Evolutionary conservation across 2,113 vertebrate genomes (phyloP), one percentile per base, ranked within the genome.

Genomic region (Oplegnathus fasciatus): DNA sequence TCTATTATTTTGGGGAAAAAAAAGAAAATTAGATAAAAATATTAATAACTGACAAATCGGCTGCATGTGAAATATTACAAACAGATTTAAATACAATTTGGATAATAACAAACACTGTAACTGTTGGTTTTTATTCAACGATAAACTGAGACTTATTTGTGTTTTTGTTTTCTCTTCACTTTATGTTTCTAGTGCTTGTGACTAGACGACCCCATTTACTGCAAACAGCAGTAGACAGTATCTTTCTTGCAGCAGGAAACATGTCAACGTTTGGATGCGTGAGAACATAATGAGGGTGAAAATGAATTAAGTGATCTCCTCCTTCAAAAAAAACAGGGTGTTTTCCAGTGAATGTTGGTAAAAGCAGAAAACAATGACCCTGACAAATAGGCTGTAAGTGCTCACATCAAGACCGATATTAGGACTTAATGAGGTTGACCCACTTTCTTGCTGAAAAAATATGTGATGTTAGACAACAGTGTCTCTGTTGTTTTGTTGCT

Each of bases 361-460:
- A 77, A 77, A 64, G 67, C 18, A 66, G 65, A 78, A 83, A 83
- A 85, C 80, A 61, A 37, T 40, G 62, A 50, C 14, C 55, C 52
- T 72, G 22, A 40, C 40, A 62, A 66, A 82, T 22, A 54, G 34
- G 40, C 74, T 37, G 4, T 88, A 90, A 84, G 75, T 88, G 86
- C 57, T 73, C 72, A 81, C 80, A 85, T 91, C 65, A 82, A 81
- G 76, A 61, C 61, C 2, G 67, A 37, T 69, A 70, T 79, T 83
- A 85, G 80, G 82, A 40, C 66, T 78, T 90, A 88, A 94, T 88
- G 40, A 86, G 72, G 62, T 78, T 94, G 92, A 93, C 93, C 93
- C 66, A 93, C 81, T 90, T 94, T 89, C 57, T 78, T 37, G 42
- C 80, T 65, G 61, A 40, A 75, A 74, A 81, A 44, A 71, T 28